A percentile compares a stretch with the other conserved stretches of the same genome.
Conservation (phyloP, 2,797 vertebrate genomes). For the Hydrolagus colliei region DNA sequence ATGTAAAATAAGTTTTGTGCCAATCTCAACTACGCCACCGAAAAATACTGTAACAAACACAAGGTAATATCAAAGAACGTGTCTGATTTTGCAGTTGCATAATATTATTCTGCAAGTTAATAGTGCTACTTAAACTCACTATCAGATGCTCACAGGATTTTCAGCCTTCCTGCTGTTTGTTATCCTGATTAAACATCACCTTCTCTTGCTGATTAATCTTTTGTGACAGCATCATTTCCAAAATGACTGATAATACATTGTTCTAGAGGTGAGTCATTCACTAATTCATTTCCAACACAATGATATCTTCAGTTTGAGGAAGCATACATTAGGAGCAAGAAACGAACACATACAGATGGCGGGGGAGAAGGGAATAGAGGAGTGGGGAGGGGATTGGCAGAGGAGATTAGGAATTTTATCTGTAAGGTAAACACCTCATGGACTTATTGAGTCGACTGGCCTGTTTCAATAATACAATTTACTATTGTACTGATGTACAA, state of each 20-base stretch:
- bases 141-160: conserved; percentile 6
- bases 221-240: neutral
- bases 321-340: neutral
- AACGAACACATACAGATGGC: neutral
- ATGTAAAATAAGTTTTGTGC: neutral
- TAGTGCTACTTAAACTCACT: neutral
- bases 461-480: too few relatives aligned
- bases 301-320: neutral
- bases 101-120: neutral
- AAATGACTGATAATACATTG: neutral
- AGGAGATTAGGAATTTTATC: neutral
- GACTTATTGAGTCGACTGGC: neutral
- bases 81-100: neutral
- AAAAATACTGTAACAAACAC: neutral
- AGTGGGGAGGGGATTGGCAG: neutral
- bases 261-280: neutral
- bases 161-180: neutral
- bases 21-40: neutral
- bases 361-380: neutral
- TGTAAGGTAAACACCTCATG: neutral
- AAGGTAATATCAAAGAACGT: neutral
- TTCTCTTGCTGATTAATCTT: neutral
- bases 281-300: neutral
- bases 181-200: neutral
- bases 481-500: too few relatives aligned